phyloP scores from a whole-genome alignment of 2,888 invertebrate species.

The Conistra vaccinii region DNA sequence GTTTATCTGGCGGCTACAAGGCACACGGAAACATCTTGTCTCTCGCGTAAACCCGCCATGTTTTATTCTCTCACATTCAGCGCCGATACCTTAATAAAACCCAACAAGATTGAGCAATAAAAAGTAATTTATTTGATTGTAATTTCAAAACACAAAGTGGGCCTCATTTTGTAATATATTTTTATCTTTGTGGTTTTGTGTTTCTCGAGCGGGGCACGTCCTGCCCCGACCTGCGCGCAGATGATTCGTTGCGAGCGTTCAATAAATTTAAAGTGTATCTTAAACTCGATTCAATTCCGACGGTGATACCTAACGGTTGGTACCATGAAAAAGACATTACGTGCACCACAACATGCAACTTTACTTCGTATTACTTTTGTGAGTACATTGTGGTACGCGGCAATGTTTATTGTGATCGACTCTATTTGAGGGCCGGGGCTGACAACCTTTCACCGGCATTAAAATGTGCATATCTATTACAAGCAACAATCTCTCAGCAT shows the following conservation, averaged over 20 bases:
- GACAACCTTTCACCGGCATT: slow-evolving; percentile 74
- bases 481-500: slow-evolving; percentile 71
- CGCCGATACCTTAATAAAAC: slow-evolving; percentile 90
- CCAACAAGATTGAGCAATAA: slow-evolving; percentile 91
- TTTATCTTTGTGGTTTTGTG: slow-evolving; percentile 90
- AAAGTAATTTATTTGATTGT: slow-evolving; percentile 91
- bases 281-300: slow-evolving; percentile 82
- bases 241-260: slow-evolving; percentile 80
- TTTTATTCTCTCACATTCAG: slow-evolving; percentile 88
- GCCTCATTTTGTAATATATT: slow-evolving; percentile 90
- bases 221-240: slow-evolving; percentile 77
- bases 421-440: slow-evolving; percentile 51
- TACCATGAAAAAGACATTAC: slow-evolving; percentile 83
- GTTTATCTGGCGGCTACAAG: slow-evolving; percentile 80
- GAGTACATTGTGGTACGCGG: slow-evolving; percentile 61
- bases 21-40: slow-evolving; percentile 83
- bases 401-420: slow-evolving; percentile 51
- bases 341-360: slow-evolving; percentile 75
- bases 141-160: slow-evolving; percentile 91
- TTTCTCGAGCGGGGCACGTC: slow-evolving; percentile 86
- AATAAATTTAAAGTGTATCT: slow-evolving; percentile 81
- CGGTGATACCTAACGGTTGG: slow-evolving; percentile 77
- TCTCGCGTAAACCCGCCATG: slow-evolving; percentile 88
- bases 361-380: slow-evolving; percentile 62
- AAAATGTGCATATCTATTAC: slow-evolving; percentile 82